Conservation (phyloP, 35 echinoderm and acorn worm genomes). For the Patiria miniata region DNA sequence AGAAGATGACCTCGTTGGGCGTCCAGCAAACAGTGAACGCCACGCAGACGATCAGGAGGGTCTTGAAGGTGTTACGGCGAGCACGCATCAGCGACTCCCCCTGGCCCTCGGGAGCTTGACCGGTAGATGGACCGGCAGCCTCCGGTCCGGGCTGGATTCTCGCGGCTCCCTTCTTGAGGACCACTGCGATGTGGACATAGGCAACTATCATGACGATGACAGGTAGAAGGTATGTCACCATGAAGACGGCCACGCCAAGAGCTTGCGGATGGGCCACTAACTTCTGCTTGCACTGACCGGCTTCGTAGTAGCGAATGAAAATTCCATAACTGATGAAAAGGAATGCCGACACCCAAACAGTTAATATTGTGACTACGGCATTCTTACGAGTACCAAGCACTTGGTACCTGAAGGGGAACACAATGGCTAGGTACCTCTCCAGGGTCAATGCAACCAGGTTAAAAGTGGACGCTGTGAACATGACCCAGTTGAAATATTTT, state of each 20-base stretch:
- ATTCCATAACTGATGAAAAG: background rate
- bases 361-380: background rate
- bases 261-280: background rate
- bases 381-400: background rate
- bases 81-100: conserved; percentile 11
- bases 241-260: background rate
- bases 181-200: background rate
- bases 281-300: background rate
- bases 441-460: conserved; percentile 56
- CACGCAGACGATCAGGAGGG: conserved; percentile 66
- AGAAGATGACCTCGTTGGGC: conserved; percentile 69
- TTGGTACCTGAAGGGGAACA: conserved; percentile 50
- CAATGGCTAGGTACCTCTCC: conserved; percentile 71
- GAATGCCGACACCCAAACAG: conserved; percentile 26
- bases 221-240: conserved; percentile 29
- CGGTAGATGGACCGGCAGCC: background rate
- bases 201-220: conserved; percentile 6
- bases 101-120: background rate
- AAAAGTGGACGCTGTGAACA: conserved; percentile 47
- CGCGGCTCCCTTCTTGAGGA: background rate
- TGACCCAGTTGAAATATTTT: conserved; percentile 36
- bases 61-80: conserved; percentile 67
- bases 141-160: background rate
- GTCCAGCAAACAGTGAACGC: conserved; percentile 76
- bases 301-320: background rate